Base-by-base conservation (phyloP, 1,140 invertebrate species). In the Intoshia linei region DNA sequence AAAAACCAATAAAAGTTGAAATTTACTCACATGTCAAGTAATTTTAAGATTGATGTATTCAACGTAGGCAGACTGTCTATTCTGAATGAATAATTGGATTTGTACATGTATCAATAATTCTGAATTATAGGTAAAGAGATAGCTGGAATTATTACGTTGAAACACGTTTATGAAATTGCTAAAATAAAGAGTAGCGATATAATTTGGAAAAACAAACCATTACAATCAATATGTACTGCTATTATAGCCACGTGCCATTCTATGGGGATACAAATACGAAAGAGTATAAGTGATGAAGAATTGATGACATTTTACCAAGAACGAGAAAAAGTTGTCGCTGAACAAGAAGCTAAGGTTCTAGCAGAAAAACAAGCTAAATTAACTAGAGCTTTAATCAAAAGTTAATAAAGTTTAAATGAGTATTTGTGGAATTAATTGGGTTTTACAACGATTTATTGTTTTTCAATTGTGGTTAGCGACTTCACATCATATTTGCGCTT, bases 111-210 rank as follows among this genome's bases (percentile, higher is more conserved):
- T 27, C n/a, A 4, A 11, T 24, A 6, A 4, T 13, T 11, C 2
- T 44, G 38, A 32, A 40, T 43, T 45, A 41, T 46, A 73, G 72
- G 62, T 11, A 60, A 62, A 43, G 78, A 92, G 61, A 57, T 71
- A 14, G 65, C 68, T 47, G 87, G 87, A 0, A 84, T 72, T 63
- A 66, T 95, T 34, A 79, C 79, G 2, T 48, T 83, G 0, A 93
- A 90, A 55, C 87, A 98, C 61, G 55, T 95, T 22, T 98, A 93
- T 61, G 87, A 98, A 68, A 95, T 98, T 49, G 84, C 87, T 0
- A 67, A 70, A 57, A 74, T 95, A 3, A 95, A 95, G 61, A 62
- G 66, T 13, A 51, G 73, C 54, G 87, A 95, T 62, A 71, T 73
- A 19, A 54, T 67, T 10, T 62, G 72, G 43, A 63, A 69, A 38